Evolutionary conservation across 64 coral and sea anemone genomes (phyloP).

Genomic region (Hydrozoanthus tunicans): DNA sequence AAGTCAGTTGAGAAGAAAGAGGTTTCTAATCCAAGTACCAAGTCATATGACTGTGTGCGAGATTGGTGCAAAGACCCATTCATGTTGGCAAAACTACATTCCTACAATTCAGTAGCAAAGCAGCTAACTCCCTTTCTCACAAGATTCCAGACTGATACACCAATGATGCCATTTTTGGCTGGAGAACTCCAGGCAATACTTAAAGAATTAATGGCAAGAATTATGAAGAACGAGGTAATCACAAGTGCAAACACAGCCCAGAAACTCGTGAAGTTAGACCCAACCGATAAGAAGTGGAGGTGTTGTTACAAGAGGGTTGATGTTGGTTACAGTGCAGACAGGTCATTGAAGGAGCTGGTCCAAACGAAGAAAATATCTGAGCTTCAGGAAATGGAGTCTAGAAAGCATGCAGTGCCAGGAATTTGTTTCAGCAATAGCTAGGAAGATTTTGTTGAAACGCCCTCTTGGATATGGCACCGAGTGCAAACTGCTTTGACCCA

Average conservation of each 20-base stretch:
- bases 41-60: conserved; percentile 12
- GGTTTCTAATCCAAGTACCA: conserved; percentile 35
- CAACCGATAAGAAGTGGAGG: conserved; percentile 40
- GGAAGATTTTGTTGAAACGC: conserved; percentile 21
- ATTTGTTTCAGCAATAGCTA: conserved; percentile 34
- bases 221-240: conserved; percentile 32
- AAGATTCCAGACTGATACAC: conserved; percentile 35
- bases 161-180: conserved; percentile 40
- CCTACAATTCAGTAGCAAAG: conserved; percentile 37
- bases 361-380: conserved; percentile 43
- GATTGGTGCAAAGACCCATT: conserved; percentile 23
- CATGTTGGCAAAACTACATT: conserved; percentile 38
- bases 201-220: conserved; percentile 39
- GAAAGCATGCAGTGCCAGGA: conserved; percentile 30
- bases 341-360: conserved; percentile 44
- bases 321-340: conserved; percentile 47
- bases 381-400: conserved; percentile 36
- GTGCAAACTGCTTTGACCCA: conserved; percentile 45
- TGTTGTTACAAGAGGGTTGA: conserved; percentile 29
- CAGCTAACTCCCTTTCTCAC: conserved; percentile 27
- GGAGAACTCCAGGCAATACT: conserved; percentile 36
- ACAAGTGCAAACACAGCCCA: conserved; percentile 43
- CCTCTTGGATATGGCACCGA: conserved; percentile 28
- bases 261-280: conserved; percentile 42
- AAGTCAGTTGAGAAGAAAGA: conserved; percentile 50